Evolutionary conservation across 2,113 vertebrate genomes (phyloP), one percentile per base, ranked within the genome.

Genomic region (Neodon shergylaensis): DNA sequence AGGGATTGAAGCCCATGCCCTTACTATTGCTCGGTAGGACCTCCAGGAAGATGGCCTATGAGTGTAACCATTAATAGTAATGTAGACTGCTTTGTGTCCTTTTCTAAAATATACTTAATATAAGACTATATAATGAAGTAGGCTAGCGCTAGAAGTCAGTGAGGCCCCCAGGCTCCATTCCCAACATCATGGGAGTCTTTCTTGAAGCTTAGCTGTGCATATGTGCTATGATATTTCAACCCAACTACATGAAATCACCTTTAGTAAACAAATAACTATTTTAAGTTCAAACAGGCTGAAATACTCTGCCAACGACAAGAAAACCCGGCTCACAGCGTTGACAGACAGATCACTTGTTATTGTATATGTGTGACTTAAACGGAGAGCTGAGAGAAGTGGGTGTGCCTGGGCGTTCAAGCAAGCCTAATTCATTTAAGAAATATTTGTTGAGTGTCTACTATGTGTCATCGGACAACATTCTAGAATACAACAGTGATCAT

Each of bases 231-330:
- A 72, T 74, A 84, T 83, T 83, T 70, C 66, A 92, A 19, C 16
- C 49, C 74, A 83, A 82, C 58, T 85, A n/a, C 81, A 76, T 61
- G 28, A 95, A 94, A 21, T 91, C 87, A 96, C 93, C 73, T 86
- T 85, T 85, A 61, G 26, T 61, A 78, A n/a, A 77, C 58, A 36
- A 33, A 68, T 47, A 81, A 90, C 26, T 85, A 63, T 31, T 21
- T 54, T 70, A 87, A 77, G 81, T 93, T 93, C 73, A 88, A 88
- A 96, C 83, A 52, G 70, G 19, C 33, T 91, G 31, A 85, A 90
- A 86, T 77, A 88, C 47, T 90, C 52, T 93, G 54, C 88, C 72
- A 74, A 4, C 14, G 70, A 26, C 76, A 82, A 77, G 21, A 93
- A 49, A 91, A 16, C 70, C 79, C 52, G 73, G 36, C 36, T 92